Evolutionary conservation across 1,140 invertebrate genomes (phyloP).

Genomic region (Drosophila ananassae): DNA sequence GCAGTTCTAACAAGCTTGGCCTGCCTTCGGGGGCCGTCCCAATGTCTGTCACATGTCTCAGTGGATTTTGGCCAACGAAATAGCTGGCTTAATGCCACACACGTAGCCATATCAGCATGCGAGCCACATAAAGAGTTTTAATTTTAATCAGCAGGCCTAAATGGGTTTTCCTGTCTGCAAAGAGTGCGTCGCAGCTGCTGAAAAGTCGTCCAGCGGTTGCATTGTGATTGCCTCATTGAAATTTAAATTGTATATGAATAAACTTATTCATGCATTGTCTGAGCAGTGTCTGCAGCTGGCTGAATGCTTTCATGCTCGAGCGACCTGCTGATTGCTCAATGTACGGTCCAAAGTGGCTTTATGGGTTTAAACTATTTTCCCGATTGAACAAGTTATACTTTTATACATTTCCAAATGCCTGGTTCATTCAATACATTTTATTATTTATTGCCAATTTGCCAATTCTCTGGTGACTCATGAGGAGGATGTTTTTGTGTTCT

Average conservation of each 20-base stretch:
- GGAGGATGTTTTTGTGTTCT: not conserved
- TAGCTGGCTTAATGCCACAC: slow-evolving; percentile 50
- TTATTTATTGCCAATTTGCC: slow-evolving; percentile 8
- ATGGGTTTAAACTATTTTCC: not conserved
- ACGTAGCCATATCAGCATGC: slow-evolving; percentile 39
- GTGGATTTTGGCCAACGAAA: slow-evolving; percentile 7
- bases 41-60: slow-evolving; percentile 56
- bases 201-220: slow-evolving; percentile 48
- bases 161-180: slow-evolving; percentile 65
- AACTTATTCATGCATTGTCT: slow-evolving; percentile 48
- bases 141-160: slow-evolving; percentile 43
- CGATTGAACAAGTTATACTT: not conserved
- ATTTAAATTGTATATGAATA: slow-evolving; percentile 39
- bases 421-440: slow-evolving; percentile 11
- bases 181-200: slow-evolving; percentile 23
- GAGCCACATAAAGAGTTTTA: slow-evolving; percentile 13
- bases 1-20: slow-evolving; percentile 44
- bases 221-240: slow-evolving; percentile 59
- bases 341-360: slow-evolving; percentile 8
- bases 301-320: slow-evolving; percentile 35
- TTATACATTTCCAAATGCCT: not conserved
- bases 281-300: slow-evolving; percentile 37
- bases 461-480: slow-evolving; percentile 1
- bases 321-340: slow-evolving; percentile 36
- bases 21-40: slow-evolving; percentile 28